Conservation (phyloP, 2,888 invertebrate species). For the Archips crataeganus region DNA sequence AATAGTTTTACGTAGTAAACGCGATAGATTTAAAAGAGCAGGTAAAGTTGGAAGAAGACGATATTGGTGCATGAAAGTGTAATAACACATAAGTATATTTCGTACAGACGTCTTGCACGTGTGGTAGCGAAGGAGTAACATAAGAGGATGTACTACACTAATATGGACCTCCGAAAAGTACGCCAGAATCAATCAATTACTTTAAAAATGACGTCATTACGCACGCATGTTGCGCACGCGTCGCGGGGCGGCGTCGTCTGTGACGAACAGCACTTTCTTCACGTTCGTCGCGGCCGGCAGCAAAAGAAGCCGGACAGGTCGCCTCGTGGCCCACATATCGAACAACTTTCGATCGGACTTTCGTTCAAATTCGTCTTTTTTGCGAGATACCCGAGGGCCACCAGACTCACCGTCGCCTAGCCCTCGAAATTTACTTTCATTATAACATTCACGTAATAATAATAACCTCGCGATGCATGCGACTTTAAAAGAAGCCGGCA, state of each 20-base stretch:
- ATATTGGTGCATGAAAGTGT: too few relatives aligned
- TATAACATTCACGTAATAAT: conserved; percentile 50
- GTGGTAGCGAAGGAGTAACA: too few relatives aligned
- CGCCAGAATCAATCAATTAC: too few relatives aligned
- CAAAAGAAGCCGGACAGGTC: conserved; percentile 68
- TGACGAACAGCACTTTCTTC: conserved; percentile 65
- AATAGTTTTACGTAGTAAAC: too few relatives aligned
- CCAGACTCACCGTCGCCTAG: conserved; percentile 71
- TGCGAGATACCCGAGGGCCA: conserved; percentile 61
- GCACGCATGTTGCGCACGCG: conserved; percentile 39
- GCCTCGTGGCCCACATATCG: conserved; percentile 80
- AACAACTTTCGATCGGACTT: conserved; percentile 84
- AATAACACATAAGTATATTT: too few relatives aligned
- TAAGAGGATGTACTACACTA: too few relatives aligned
- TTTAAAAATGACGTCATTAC: conserved; percentile 43
- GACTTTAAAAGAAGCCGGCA: conserved; percentile 15
- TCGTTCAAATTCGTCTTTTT: conserved; percentile 78
- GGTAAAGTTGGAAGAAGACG: too few relatives aligned
- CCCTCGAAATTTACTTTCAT: conserved; percentile 69
- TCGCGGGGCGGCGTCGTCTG: conserved; percentile 44
- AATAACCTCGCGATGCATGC: conserved; percentile 24
- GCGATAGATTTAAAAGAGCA: too few relatives aligned
- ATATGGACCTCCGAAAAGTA: too few relatives aligned
- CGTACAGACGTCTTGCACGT: too few relatives aligned
- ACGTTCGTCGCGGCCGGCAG: conserved; percentile 56